Evolutionary conservation across 2,113 vertebrate species (phyloP), one percentile per base, ranked within the genome.

Genomic region (Mormoops blainvillei): DNA sequence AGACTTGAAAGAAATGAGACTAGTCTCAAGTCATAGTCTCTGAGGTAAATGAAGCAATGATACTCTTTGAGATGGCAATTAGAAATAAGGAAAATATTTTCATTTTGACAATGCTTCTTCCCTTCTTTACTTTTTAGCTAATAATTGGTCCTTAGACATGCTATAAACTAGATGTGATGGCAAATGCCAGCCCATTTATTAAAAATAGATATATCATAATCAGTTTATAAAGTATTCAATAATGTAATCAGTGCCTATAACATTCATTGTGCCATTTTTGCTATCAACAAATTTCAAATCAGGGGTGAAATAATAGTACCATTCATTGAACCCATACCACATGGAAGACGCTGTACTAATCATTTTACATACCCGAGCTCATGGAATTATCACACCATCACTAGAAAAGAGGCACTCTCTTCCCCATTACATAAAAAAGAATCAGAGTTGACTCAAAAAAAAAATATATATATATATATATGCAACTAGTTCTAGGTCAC

Each of bases 121-220:
- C 24, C 18, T 74, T 91, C 36, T 95, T 94, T 89, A 63, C 54
- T 94, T 87, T 36, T 91, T 89, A 91, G 43, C 71, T 61, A 89
- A 48, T 50, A 58, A 77, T 80, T 65, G 31, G 33, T 96, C 73
- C 58, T 84, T 91, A 94, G 43, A 80, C 14, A 89, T 89, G 24
- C 50, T 81, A n/a, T 92, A 91, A 84, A 50, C 24, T 86, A 93
- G 70, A 77, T 96, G 71, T n/a, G 58, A 76, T 73, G 36, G 74
- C 56, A 92, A 96, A 87, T 95, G 58, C 54, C 84, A 93, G 28
- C 41, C 24, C 56, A 87, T 87, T 94, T 94, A 22, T 96, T 92
- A 67, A 94, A 89, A 94, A 86, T 31, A 82, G 20, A 89, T 94
- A 31, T 71, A 54, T 78, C 81, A 13, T 26, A 38, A 45, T 91